phyloP scores from a whole-genome alignment of 2,797 vertebrate genomes.

The Gobio occitaniae region DNA sequence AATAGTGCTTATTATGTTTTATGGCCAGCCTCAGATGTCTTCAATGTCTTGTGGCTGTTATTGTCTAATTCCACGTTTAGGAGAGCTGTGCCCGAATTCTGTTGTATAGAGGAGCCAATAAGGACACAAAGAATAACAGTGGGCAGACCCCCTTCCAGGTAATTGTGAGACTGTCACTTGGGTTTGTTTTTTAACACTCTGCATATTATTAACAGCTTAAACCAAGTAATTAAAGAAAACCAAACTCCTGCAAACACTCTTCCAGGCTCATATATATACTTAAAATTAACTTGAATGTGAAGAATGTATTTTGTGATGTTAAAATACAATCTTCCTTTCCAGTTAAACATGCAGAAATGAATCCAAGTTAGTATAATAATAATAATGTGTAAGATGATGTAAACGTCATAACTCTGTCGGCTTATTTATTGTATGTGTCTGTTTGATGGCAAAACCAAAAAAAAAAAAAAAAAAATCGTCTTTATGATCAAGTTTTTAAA shows the following conservation, averaged over 20 bases:
- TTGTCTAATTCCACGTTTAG: constrained; percentile 69
- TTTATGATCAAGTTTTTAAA: neutral
- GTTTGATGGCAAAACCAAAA: neutral
- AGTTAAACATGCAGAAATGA: neutral
- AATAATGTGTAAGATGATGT: neutral
- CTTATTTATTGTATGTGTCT: neutral
- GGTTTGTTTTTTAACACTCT: constrained; percentile 8
- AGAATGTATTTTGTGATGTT: neutral
- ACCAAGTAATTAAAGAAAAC: constrained; percentile 2
- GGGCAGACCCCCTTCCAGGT: constrained; percentile 94
- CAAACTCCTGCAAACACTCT: neutral
- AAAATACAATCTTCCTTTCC: neutral
- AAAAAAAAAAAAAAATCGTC: neutral
- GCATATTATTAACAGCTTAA: constrained; percentile 31
- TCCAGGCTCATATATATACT: neutral
- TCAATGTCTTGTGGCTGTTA: neutral
- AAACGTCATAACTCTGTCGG: neutral
- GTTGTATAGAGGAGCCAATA: constrained; percentile 89
- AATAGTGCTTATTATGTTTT: neutral
- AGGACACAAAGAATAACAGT: constrained; percentile 91
- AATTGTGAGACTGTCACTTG: constrained; percentile 40
- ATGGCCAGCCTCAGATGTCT: neutral
- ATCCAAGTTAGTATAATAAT: neutral
- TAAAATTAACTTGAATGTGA: neutral
- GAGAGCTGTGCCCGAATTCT: constrained; percentile 91